Evolutionary conservation across 2,797 vertebrate genomes (phyloP), one percentile per base, ranked within the genome.

Genomic region (Avahi laniger): DNA sequence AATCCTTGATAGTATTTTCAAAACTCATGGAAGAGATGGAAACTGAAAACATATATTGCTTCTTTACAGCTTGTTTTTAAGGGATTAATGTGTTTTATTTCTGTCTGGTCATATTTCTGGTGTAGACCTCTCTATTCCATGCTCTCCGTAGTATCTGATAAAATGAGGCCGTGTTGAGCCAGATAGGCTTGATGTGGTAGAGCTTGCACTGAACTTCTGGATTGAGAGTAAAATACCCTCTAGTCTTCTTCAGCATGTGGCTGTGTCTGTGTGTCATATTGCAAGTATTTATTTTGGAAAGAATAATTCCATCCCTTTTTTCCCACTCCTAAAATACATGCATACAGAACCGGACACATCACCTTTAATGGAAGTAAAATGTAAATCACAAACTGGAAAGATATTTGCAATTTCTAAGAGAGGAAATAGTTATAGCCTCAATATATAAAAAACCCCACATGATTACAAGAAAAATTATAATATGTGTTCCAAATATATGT

Each of bases 301-400:
- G 78, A 85, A 38, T 83, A 5, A 38, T 95, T 50, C 26, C 69
- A 35, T 82, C 57, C 69, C 26, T 78, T 33, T 91, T 20, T 69
- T 76, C 14, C 38, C 73, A 41, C 15, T 72, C 26, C 70, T 92
- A 84, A 95, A 81, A 82, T 81, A 80, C 72, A 78, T 63, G 91
- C 14, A 33, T 48, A 72, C 2, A 52, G 15, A 92, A 48, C 43
- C 7, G 72, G 75, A 79, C 22, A 79, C 8, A 61, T 83, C 35
- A 87, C 24, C 43, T 93, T 94, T 94, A 75, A 73, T 20, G 89
- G 48, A 86, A 80, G 54, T 65, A 72, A 87, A 96, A 89, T 84
- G 26, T 92, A 72, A 92, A 54, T 95, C 50, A 78, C 8, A 7
- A 94, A 87, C 54, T 93, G 48, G 70, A 87, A 84, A 92, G 91